Conservation (phyloP, 37 sponge, comb jelly and placozoan genomes). For the Ianthella basta region DNA sequence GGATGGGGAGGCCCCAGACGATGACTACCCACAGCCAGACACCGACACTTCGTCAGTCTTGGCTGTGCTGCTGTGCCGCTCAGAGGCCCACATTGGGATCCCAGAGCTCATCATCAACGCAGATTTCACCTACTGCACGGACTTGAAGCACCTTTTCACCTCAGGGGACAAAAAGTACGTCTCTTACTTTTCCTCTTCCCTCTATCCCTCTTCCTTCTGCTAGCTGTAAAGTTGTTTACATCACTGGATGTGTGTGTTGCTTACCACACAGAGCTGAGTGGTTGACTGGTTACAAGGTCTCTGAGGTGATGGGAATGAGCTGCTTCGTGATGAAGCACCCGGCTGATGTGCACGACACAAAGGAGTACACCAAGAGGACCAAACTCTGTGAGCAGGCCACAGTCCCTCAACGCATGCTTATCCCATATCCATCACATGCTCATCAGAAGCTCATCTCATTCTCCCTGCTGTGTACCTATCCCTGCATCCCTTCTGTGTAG, state of each 20-base stretch:
- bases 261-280: neutral
- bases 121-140: neutral
- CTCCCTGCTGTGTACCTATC: neutral
- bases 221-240: neutral
- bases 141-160: neutral
- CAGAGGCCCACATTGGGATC: constrained; percentile 1
- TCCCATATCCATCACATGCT: neutral
- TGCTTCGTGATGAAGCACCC: constrained; percentile 2
- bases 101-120: constrained; percentile 3
- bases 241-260: neutral
- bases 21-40: too few relatives aligned
- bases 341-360: neutral
- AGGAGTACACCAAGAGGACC: neutral
- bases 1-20: too few relatives aligned
- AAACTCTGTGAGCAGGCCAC: neutral
- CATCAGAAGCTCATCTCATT: neutral
- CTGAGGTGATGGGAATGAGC: neutral
- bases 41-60: neutral
- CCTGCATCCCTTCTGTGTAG: neutral
- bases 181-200: too few relatives aligned
- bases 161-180: neutral
- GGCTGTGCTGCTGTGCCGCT: neutral
- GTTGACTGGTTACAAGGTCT: constrained; percentile 9
- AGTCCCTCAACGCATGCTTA: neutral
- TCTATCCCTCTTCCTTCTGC: neutral